Base-by-base conservation (phyloP, 2,113 vertebrate species). In the Anser brachyrhynchus region DNA sequence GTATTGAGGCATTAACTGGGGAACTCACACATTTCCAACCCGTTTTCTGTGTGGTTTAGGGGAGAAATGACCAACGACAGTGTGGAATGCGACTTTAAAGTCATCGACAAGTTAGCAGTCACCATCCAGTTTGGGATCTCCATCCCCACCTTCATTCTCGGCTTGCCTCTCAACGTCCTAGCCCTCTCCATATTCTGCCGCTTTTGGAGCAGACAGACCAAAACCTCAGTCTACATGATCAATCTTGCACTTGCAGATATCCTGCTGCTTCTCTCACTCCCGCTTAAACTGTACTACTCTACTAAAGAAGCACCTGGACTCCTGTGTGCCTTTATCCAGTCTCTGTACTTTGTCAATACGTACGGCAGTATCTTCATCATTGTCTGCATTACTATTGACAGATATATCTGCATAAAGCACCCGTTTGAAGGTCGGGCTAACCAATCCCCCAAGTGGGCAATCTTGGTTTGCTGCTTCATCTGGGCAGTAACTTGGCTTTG, bases 291-390 rank as follows among this genome's bases (percentile, higher is more conserved):
- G 82, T 89, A 96, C 11, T 98, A 98, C 54, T 89, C 97, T 12
- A 3, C 2, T 8, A 44, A 1, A 4, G 0, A 33, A 49, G 75
- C 65, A 0, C 23, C 91, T 0, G 16, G 37, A 1, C 26, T 82
- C 5, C 54, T 98, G 37, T 99, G 99, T 67, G 98, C 98, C 1
- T 82, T 98, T 49, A 93, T 98, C 41, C 97, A 99, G 89, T 98
- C 97, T 49, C 86, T 99, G 25, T 99, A 99, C 90, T 99, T 99
- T 0, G 73, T 99, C 65, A 98, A 98, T 58, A 99, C 97, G 59
- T 99, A 99, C 0, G 98, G 98, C 28, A 99, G 99, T 72, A 98
- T 99, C 96, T 99, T 98, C 94, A 99, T 97, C 29, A 99, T 99
- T 41, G 98, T 97, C 93, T 98, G 98, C 84, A 99, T 99, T 91